Conservation (phyloP, 1,140 invertebrate species). For the Meteorus sp. region DNA sequence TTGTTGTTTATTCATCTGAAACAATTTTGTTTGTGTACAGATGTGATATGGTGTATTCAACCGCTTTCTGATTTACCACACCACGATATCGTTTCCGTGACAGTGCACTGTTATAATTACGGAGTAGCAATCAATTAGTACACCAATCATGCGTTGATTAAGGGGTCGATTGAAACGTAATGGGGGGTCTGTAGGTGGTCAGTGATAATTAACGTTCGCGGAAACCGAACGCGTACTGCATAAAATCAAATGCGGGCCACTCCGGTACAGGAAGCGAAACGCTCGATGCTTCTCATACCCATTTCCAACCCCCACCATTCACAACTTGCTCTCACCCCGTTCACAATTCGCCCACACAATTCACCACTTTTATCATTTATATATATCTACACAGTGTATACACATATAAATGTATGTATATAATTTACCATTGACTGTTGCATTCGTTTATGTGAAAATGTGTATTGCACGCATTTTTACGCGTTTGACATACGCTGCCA, state of each 20-base stretch:
- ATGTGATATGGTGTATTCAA: not conserved
- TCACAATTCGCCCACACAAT: not conserved
- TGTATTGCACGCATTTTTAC: too few relatives aligned
- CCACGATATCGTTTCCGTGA: slow-evolving; percentile 49
- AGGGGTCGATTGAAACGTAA: slow-evolving; percentile 60
- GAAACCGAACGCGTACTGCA: slow-evolving; percentile 54
- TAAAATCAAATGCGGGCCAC: slow-evolving; percentile 55
- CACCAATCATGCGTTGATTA: slow-evolving; percentile 60
- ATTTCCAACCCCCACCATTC: not conserved
- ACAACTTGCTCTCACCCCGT: slow-evolving; percentile 16
- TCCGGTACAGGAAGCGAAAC: slow-evolving; percentile 49
- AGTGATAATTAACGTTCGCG: slow-evolving; percentile 59
- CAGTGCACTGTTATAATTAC: slow-evolving; percentile 60
- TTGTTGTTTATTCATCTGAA: not conserved
- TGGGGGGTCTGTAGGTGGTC: slow-evolving; percentile 58
- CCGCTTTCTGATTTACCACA: slow-evolving; percentile 22
- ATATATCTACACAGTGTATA: too few relatives aligned
- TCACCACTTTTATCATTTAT: too few relatives aligned
- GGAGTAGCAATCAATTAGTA: slow-evolving; percentile 60
- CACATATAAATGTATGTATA: too few relatives aligned
- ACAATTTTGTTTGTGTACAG: not conserved
- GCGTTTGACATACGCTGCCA: too few relatives aligned
- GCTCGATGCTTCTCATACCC: not conserved
- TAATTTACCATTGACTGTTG: too few relatives aligned
- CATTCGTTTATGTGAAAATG: too few relatives aligned